Evolutionary conservation across 1,140 invertebrate species (phyloP).

Genomic region (Radopholus similis): DNA sequence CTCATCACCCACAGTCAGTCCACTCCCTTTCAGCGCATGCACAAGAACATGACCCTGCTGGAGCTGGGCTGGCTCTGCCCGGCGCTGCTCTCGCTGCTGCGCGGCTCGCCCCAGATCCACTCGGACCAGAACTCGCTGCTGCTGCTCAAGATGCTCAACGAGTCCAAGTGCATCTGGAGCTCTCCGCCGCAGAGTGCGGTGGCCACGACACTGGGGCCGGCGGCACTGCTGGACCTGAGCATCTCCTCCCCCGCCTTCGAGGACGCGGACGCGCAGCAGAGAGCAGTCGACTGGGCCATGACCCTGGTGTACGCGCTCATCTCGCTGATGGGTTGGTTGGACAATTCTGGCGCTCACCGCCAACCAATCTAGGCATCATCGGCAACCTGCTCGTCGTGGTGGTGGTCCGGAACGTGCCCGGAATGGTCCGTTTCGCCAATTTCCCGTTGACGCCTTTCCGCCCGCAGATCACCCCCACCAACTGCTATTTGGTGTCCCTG

Average conservation of each 20-base stretch:
- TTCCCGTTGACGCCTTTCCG: conserved; percentile 60
- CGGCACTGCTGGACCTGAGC: not conserved
- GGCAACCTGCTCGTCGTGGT: conserved; percentile 63
- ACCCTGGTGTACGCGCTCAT: conserved; percentile 67
- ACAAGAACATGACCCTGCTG: conserved; percentile 8
- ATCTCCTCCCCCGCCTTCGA: not conserved
- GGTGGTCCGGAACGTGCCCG: conserved; percentile 51
- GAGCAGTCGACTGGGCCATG: conserved; percentile 49
- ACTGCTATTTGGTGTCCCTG: conserved; percentile 68
- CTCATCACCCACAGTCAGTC: no score
- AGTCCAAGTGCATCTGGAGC: not conserved
- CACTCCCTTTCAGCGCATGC: no score
- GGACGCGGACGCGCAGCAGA: not conserved
- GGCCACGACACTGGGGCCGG: not conserved
- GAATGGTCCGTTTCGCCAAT: conserved; percentile 47
- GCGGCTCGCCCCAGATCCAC: not conserved
- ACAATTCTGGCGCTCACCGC: conserved; percentile 53
- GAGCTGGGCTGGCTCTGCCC: conserved; percentile 15
- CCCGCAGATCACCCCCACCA: conserved; percentile 67
- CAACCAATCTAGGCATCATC: not conserved
- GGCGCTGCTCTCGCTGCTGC: conserved; percentile 1
- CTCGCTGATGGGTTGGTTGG: conserved; percentile 65
- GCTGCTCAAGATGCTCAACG: conserved; percentile 5
- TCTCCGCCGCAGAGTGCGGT: not conserved
- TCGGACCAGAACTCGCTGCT: conserved; percentile 6